Evolutionary conservation across 2,888 invertebrate species (phyloP).

Genomic region (Lordiphosa andalusiaca): DNA sequence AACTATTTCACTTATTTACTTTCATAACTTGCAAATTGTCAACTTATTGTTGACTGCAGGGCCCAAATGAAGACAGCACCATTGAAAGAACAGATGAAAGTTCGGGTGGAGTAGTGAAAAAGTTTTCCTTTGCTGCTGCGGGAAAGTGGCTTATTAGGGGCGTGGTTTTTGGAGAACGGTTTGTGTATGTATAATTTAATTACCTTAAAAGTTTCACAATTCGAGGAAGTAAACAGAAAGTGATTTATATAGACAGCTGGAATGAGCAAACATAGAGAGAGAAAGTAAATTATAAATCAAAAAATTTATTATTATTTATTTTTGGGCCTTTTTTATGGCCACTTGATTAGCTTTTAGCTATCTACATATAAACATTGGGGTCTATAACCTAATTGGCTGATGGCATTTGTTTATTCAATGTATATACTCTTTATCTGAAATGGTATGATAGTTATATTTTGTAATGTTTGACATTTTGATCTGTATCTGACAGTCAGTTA

Average conservation of each 20-base stretch:
- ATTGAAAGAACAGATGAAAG: slow-evolving; percentile 2
- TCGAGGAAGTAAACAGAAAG: slow-evolving; percentile 31
- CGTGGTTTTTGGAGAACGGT: slow-evolving; percentile 32
- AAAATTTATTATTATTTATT: no score
- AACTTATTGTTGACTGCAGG: slow-evolving; percentile 66
- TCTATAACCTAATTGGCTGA: no score
- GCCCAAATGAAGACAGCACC: slow-evolving; percentile 33
- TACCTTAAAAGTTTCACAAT: slow-evolving; percentile 64
- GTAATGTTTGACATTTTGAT: no score
- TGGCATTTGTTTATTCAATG: no score
- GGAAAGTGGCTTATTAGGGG: slow-evolving; percentile 61
- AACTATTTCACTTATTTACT: slow-evolving; percentile 76
- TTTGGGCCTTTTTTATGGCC: no score
- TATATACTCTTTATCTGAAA: no score
- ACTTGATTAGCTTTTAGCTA: no score
- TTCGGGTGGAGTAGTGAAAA: slow-evolving; percentile 30
- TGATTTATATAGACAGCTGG: slow-evolving; percentile 59
- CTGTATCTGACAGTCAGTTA: no score
- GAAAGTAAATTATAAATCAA: no score
- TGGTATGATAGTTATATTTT: no score
- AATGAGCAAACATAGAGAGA: neutral
- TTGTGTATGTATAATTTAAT: slow-evolving; percentile 68
- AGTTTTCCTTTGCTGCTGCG: slow-evolving; percentile 38
- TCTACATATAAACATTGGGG: no score
- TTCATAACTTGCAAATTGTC: slow-evolving; percentile 74